Base-by-base conservation (phyloP, 2,888 invertebrate genomes). In the Polietes domitor region DNA sequence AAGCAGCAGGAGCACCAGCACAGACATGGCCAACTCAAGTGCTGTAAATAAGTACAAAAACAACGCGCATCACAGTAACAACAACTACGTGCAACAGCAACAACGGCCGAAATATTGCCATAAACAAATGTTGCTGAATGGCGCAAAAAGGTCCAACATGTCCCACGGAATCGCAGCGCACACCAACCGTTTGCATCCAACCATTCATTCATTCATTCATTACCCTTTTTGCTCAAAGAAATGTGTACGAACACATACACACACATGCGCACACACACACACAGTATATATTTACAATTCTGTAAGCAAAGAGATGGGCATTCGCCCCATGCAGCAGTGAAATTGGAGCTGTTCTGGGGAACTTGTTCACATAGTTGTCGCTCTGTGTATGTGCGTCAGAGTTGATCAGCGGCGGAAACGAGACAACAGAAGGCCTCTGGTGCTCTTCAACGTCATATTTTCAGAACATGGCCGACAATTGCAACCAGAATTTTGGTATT, bases 51-150 rank as follows among this genome's bases (percentile, higher is more conserved):
- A 58, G 32, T 32, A 32, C 32, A 37, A 19, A 32, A 63, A 63
- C 32, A 24, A n/a, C 24, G 21, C 21, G 24, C 41, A 15, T 21
- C 65, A 37, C 37, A 41, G 24, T 68, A 78, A 63, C 63, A 74
- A 55, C 32, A 77, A 70, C 77, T 24, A 68, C 55, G 58, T n/a
- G 10, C 55, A 21, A 3, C 41, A 41, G 41, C 53, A 70, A 70
- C 70, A 70, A 73, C 61, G 10, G 61, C 71, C 43, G 65, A 77
- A 68, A 78, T 19, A 47, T 71, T 63, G 63, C 50, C 58, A 61
- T 76, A 75, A 80, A 75, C 77, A 78, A 84, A 72, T 76, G 72
- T 68, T 74, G 72, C 26, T 43, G 75, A 80, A 75, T 79, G 73
- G 78, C 65, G 61, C 41, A 21, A 74, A 68, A 58, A n/a, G 21